A percentile compares a stretch with the other conserved stretches of the same genome.
Evolutionary conservation across 2,888 invertebrate genomes (phyloP).

Genomic region (Macrophya annulata): DNA sequence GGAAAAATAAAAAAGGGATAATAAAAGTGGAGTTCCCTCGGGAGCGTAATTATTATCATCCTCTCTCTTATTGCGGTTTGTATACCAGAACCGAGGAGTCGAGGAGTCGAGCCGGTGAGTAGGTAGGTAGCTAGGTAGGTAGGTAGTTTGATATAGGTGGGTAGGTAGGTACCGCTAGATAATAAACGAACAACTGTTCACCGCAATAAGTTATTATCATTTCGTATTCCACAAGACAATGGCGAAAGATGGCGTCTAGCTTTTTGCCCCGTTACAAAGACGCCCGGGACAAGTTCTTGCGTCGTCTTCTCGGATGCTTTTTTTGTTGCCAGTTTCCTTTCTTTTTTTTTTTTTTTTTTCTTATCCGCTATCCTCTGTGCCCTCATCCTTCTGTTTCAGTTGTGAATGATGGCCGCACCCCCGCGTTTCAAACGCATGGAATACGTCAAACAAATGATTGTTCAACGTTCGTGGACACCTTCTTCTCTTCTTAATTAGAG

Average conservation of each 20-base stretch:
- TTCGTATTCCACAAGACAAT: constrained; percentile 49
- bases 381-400: constrained; percentile 59
- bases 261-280: constrained; percentile 41
- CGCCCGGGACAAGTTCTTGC: constrained; percentile 43
- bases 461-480: not conserved
- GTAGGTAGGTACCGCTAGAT: not conserved
- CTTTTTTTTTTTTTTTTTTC: too few species aligned
- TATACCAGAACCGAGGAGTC: constrained; percentile 17
- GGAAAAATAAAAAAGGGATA: not conserved
- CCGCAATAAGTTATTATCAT: constrained; percentile 52
- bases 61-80: constrained; percentile 18
- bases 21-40: constrained; percentile 7
- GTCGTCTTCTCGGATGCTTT: not conserved
- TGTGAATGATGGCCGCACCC: constrained; percentile 26
- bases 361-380: not conserved
- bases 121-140: not conserved
- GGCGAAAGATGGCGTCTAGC: constrained; percentile 42
- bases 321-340: constrained; percentile 30
- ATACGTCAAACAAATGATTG: constrained; percentile 1
- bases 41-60: constrained; percentile 9
- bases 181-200: constrained; percentile 51
- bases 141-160: not conserved
- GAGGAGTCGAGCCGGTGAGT: not conserved
- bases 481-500: not conserved
- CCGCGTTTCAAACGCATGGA: not conserved